Percentiles rank a stretch among this genome's conserved stretches.
Evolutionary conservation across 2,113 vertebrate genomes (phyloP).

Genomic region (Lagopus leucura): DNA sequence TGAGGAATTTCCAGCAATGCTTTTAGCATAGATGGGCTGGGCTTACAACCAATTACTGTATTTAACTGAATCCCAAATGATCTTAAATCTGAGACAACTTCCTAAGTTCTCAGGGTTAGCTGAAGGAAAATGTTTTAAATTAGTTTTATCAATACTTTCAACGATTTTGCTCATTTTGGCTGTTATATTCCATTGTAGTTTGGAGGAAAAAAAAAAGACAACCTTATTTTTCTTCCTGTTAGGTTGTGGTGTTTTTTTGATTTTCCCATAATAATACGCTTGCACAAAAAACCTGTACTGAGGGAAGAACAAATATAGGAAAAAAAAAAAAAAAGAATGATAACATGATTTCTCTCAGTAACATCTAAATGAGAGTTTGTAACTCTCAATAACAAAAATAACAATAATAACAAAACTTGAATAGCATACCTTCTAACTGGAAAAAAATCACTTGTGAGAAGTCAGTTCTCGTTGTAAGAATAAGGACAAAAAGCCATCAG

Average conservation of each 20-base stretch:
- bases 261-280: not conserved
- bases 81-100: constrained; percentile 27
- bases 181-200: constrained; percentile 8
- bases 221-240: not conserved
- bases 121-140: constrained; percentile 51
- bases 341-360: not conserved
- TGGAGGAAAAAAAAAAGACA: not conserved
- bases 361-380: not conserved
- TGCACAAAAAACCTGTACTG: not conserved
- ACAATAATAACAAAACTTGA: not conserved
- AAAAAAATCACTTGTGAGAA: not conserved
- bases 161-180: not conserved
- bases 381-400: too few relatives aligned
- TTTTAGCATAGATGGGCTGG: constrained; percentile 16
- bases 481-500: not conserved
- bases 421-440: not conserved
- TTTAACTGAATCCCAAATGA: constrained; percentile 40
- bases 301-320: not conserved
- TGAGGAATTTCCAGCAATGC: constrained; percentile 32
- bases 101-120: constrained; percentile 20
- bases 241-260: too few relatives aligned
- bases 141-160: constrained; percentile 65
- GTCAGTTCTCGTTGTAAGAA: not conserved
- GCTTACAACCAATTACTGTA: constrained; percentile 46
- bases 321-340: not conserved